Conservation (phyloP, 2,888 invertebrate genomes). For the Erebia aethiops region DNA sequence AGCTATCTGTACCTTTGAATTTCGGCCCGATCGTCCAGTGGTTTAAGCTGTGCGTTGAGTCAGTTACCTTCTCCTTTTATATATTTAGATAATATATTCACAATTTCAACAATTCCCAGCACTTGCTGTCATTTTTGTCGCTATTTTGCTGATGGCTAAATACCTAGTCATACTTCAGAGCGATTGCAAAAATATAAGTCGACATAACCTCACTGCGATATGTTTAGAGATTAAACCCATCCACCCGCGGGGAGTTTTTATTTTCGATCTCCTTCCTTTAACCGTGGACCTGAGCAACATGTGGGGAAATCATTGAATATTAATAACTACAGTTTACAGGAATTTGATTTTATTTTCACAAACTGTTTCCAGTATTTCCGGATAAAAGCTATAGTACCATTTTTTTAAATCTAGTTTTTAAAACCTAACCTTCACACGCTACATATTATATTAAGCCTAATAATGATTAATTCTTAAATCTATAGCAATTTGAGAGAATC, state of each 20-base stretch:
- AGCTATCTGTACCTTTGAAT: no score
- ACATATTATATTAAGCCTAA: no score
- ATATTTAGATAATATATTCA: no score
- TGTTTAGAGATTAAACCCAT: conserved; percentile 70
- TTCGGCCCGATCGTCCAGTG: no score
- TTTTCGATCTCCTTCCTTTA: conserved; percentile 72
- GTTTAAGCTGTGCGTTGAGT: no score
- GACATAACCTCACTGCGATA: conserved; percentile 72
- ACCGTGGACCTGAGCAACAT: conserved; percentile 70
- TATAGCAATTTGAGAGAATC: no score
- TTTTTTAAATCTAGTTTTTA: no score
- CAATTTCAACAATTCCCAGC: no score
- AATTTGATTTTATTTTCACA: conserved; percentile 31
- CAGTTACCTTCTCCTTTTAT: no score
- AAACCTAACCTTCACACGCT: no score
- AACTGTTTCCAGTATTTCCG: conserved; percentile 14
- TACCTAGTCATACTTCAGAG: conserved; percentile 39
- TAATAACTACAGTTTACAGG: conserved; percentile 36
- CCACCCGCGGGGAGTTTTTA: conserved; percentile 70
- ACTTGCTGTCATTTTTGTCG: not conserved
- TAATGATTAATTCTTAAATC: no score
- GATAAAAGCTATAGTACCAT: no score
- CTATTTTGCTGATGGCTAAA: conserved; percentile 1
- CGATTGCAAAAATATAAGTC: conserved; percentile 63
- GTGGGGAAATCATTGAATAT: conserved; percentile 48